Conservation (phyloP, 2,113 vertebrate genomes). For the Hippolais icterina region DNA sequence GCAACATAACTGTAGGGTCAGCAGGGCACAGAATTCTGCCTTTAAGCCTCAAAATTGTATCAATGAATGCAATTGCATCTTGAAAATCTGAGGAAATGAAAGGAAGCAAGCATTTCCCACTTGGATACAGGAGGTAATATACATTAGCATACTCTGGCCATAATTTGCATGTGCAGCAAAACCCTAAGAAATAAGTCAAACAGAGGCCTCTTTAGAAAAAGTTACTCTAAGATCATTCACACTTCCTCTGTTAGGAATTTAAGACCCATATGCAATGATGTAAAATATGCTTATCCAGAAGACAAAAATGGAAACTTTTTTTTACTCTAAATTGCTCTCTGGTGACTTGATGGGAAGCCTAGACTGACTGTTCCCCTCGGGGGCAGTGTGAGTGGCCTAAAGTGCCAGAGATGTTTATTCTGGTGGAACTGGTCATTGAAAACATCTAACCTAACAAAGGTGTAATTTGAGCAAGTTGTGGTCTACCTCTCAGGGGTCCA, state of each 20-base stretch:
- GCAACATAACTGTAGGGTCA: neutral
- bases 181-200: neutral
- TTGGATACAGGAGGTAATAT: neutral
- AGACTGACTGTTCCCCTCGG: neutral
- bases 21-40: neutral
- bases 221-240: neutral
- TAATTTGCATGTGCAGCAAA: neutral
- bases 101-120: neutral
- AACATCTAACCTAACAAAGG: neutral
- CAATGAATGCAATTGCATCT: neutral
- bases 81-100: neutral
- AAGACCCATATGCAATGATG: neutral
- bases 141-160: neutral
- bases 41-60: neutral
- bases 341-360: neutral
- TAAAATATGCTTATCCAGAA: neutral
- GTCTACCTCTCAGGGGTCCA: neutral
- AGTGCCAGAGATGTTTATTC: neutral
- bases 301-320: neutral
- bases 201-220: neutral
- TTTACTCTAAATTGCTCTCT: neutral
- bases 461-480: neutral
- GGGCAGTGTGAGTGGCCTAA: neutral
- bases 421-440: neutral
- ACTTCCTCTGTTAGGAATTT: neutral